These are phyloP conservation scores for Chrysina gloriosa DNA, from an alignment of 2,888 invertebrate species.

Conservation along the genomic window DNA sequence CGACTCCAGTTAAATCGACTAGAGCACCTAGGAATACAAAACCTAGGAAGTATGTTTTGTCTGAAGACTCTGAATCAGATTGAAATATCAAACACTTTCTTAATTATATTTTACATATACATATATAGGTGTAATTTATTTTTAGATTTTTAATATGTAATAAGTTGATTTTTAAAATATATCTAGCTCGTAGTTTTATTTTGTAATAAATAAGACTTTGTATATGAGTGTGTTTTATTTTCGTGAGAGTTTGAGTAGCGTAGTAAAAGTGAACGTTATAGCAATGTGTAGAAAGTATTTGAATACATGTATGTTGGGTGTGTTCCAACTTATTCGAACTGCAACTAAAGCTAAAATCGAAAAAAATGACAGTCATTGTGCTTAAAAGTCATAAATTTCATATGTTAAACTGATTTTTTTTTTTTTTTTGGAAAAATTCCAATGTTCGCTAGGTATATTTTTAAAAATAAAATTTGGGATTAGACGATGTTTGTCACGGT, in stretches of 20 bases:
- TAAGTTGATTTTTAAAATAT: constrained; percentile 16
- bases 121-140: constrained; percentile 28
- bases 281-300: background rate
- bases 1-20: constrained; percentile 49
- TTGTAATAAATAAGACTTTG: constrained; percentile 39
- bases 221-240: constrained; percentile 35
- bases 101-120: constrained; percentile 27
- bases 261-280: background rate
- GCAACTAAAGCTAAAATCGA: too few relatives aligned
- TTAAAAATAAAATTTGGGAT: too few relatives aligned
- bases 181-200: constrained; percentile 26
- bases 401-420: too few relatives aligned
- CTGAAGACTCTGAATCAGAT: constrained; percentile 60
- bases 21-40: constrained; percentile 56
- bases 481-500: too few relatives aligned
- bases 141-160: constrained; percentile 28
- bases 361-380: too few relatives aligned
- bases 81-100: constrained; percentile 24
- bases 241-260: background rate
- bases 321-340: too few relatives aligned
- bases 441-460: too few relatives aligned
- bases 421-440: too few relatives aligned
- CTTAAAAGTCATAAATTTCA: too few relatives aligned
- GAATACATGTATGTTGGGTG: background rate
- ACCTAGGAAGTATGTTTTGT: constrained; percentile 63